Evolutionary conservation across 2,113 vertebrate genomes (phyloP).

Genomic region (Empidonax traillii): DNA sequence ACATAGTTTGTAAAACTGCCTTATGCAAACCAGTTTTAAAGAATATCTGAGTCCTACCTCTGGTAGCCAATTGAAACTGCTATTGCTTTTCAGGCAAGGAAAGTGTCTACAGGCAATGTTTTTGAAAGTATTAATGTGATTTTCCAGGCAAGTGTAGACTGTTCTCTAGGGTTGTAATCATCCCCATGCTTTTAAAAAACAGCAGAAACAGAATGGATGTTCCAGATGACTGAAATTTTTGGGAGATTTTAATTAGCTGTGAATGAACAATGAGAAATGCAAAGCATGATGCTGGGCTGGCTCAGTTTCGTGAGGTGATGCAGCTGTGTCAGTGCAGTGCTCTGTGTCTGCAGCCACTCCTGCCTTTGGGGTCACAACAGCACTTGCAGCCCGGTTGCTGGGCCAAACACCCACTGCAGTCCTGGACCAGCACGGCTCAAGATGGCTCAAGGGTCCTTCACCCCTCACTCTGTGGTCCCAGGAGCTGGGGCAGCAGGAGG

Average conservation of each 20-base stretch:
- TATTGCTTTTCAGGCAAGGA: neutral
- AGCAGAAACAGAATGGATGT: neutral
- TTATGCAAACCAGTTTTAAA: neutral
- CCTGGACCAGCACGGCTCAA: neutral
- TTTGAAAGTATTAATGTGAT: neutral
- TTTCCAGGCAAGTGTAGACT: neutral
- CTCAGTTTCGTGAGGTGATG: neutral
- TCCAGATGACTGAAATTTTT: neutral
- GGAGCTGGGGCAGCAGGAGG: neutral
- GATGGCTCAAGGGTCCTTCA: neutral
- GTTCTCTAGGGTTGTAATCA: neutral
- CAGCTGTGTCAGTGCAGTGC: neutral
- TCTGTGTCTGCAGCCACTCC: neutral
- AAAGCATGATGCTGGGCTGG: fast-evolving
- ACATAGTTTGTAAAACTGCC: neutral
- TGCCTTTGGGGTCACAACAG: neutral
- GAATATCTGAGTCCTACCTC: neutral
- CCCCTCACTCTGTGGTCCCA: neutral
- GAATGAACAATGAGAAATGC: neutral
- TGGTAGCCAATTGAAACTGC: neutral
- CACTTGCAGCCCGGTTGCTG: neutral
- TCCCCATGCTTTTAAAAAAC: fast-evolving
- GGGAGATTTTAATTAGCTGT: neutral
- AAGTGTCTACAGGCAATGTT: neutral
- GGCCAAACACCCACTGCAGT: neutral